phyloP scores from a whole-genome alignment of 2,113 vertebrate genomes.

The Malurus melanocephalus region DNA sequence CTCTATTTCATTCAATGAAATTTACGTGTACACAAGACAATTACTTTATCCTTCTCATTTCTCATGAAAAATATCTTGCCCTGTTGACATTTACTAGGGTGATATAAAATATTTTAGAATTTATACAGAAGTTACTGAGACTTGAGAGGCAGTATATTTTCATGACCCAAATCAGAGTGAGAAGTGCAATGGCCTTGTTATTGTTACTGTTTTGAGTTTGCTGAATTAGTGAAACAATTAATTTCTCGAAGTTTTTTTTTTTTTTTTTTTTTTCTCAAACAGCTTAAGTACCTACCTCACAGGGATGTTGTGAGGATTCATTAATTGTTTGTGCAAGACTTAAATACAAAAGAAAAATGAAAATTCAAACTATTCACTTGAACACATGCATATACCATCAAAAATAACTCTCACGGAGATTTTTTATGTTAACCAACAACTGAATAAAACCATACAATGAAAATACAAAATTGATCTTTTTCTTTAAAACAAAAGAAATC shows the following conservation, averaged over 20 bases:
- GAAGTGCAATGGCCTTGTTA: neutral
- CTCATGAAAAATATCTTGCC: neutral
- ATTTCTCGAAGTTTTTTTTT: neutral
- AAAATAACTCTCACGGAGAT: neutral
- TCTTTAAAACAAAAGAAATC: neutral
- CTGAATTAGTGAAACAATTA: neutral
- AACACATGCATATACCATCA: slow-evolving; percentile 7
- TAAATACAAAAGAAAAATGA: neutral
- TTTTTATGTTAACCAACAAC: neutral
- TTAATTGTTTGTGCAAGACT: neutral
- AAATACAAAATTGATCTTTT: neutral
- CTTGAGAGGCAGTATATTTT: neutral
- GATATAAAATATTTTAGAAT: neutral
- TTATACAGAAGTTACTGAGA: neutral
- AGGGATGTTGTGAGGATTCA: slow-evolving; percentile 60
- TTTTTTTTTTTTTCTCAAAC: neutral
- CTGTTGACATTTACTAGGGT: neutral
- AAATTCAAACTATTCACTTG: neutral
- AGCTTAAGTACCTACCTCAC: slow-evolving; percentile 36
- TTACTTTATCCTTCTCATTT: neutral
- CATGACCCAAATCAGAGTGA: neutral
- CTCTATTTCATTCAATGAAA: neutral
- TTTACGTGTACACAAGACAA: neutral
- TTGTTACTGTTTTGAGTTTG: neutral
- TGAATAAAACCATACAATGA: slow-evolving; percentile 11